A percentile compares a stretch with the other conserved stretches of the same genome.
phyloP scores from a whole-genome alignment of 2,113 vertebrate genomes.

The Vulpes lagopus region DNA sequence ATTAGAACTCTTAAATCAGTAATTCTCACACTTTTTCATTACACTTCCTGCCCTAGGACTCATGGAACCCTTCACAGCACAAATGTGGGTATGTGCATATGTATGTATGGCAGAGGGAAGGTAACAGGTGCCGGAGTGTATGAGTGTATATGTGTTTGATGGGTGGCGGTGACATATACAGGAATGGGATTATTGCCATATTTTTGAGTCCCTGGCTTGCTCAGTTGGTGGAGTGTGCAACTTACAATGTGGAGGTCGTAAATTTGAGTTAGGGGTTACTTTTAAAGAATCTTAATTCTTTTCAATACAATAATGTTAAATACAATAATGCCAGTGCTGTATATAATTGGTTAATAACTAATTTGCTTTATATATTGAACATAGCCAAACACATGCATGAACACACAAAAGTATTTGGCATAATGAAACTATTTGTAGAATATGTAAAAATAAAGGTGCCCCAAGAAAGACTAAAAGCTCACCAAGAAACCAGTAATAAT shows the following conservation, averaged over 20 bases:
- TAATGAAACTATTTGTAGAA: not conserved
- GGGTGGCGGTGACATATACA: not conserved
- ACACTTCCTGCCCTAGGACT: not conserved
- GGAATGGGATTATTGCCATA: not conserved
- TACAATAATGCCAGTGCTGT: not conserved
- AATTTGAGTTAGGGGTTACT: no score
- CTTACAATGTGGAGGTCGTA: no score
- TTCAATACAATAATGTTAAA: not conserved
- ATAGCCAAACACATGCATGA: not conserved
- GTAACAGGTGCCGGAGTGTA: not conserved
- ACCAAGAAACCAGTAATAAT: not conserved
- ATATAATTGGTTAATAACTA: not conserved
- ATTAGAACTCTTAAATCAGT: not conserved
- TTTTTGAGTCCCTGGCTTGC: not conserved
- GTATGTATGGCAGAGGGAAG: rapidly evolving
- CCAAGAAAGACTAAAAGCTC: not conserved
- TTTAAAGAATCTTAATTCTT: no score
- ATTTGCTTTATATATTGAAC: not conserved
- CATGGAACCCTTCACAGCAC: rapidly evolving
- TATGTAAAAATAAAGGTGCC: not conserved
- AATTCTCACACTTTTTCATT: not conserved
- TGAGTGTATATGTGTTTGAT: not conserved
- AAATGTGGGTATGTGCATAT: not conserved
- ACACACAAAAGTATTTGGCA: not conserved
- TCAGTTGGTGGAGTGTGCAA: no score